Base-by-base conservation (phyloP, 2,888 invertebrate genomes). In the Hypolimnas misippus region DNA sequence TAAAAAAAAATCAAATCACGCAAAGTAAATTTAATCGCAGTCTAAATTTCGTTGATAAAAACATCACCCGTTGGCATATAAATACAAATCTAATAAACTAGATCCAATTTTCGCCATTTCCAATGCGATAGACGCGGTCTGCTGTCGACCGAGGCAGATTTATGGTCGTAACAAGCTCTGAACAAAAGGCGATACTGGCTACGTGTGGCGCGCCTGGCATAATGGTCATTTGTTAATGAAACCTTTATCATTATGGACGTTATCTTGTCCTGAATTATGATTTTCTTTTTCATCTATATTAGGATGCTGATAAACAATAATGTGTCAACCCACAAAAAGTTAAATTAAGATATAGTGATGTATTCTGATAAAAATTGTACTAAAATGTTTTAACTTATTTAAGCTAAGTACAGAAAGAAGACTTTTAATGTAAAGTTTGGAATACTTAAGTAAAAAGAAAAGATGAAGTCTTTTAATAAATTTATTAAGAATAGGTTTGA, bases 81-180 rank as follows among this genome's bases (percentile, higher is more conserved):
- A 25, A 25, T 25, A 25, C 25, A 25, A 25, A 49, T 49, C 14
- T 49, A 49, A 49, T 29, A 29, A 25, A 29, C 6, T 25, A 3
- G 49, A 49, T 8, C 49, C 29, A 49, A 49, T 49, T 49, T 25
- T 14, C n/a, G 25, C 14, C 14, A 49, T 49, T 49, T 29, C 25
- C 25, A 14, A 7, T 49, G 29, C 49, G 49, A 49, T 49, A 49
- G 49, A 46, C 21, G 21, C 46, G 46, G 29, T 49, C 19, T 29
- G 49, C 49, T 49, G 49, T 49, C 49, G 49, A 29, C 49, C 49
- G 49, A 14, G 49, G 29, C 49, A 49, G 49, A 49, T 49, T 49
- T 49, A 49, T 49, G 0, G 49, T 14, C n/a, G 1, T 14, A 49
- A 49, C 49, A 49, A 29, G 29, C 6, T 7, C 25, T 49, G 49